These are phyloP conservation scores for Pachycephus smyrnensis DNA, from an alignment of 2,888 invertebrate genomes.

Conservation along the genomic window DNA sequence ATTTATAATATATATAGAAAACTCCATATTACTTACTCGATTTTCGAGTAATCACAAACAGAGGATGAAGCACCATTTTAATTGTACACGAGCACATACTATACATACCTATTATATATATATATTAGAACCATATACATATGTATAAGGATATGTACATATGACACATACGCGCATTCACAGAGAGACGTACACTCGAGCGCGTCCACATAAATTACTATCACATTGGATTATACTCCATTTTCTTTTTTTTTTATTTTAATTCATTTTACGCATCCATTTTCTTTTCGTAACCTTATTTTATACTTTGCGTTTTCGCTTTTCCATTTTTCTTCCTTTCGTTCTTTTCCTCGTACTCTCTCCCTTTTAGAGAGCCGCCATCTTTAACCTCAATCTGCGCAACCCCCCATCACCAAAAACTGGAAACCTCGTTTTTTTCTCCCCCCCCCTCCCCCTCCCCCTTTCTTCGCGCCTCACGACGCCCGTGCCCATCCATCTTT, in stretches of 20 bases:
- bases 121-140: background rate
- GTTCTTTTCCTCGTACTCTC: background rate
- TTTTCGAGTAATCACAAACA: background rate
- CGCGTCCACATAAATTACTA: background rate
- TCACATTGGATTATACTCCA: background rate
- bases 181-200: slow-evolving; percentile 4
- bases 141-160: no score
- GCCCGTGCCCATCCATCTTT: background rate
- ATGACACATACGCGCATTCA: background rate
- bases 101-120: background rate
- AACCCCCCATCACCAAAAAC: background rate
- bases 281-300: background rate
- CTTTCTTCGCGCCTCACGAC: background rate
- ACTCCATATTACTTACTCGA: background rate
- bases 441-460: no score
- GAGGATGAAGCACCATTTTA: background rate
- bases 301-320: background rate
- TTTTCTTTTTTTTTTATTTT: background rate
- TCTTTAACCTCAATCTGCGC: background rate
- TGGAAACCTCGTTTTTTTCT: background rate
- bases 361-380: background rate
- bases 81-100: background rate
- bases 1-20: background rate
- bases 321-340: background rate
- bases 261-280: background rate